These are phyloP conservation scores for Enoplosus armatus DNA, from an alignment of 2,797 vertebrate species.

Conservation along the genomic window DNA sequence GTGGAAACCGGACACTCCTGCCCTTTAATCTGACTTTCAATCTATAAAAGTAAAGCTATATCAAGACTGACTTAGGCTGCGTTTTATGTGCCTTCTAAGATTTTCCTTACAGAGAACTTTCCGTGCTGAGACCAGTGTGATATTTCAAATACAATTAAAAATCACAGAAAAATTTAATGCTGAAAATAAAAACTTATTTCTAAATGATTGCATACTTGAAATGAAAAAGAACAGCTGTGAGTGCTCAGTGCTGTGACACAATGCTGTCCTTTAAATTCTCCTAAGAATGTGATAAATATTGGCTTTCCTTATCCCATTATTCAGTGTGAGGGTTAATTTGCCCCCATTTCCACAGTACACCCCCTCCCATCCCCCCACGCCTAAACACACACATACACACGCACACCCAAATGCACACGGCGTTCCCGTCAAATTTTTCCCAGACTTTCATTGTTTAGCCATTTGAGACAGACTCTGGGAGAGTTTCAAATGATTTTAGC, in stretches of 20 bases:
- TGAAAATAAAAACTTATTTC: conserved; percentile 9
- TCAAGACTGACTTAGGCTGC: conserved; percentile 47
- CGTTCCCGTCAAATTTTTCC: conserved; percentile 80
- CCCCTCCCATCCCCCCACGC: conserved; percentile 55
- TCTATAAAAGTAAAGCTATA: conserved; percentile 66
- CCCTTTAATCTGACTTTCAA: conserved; percentile 64
- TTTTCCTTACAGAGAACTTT: conserved; percentile 38
- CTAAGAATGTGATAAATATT: conserved; percentile 72
- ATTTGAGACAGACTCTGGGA: conserved; percentile 84
- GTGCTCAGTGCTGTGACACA: conserved; percentile 33
- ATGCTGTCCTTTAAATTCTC: conserved; percentile 62
- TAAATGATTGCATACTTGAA: neutral
- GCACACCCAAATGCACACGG: conserved; percentile 48
- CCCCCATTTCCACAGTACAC: conserved; percentile 78
- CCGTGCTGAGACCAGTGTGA: neutral
- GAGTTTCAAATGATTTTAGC: conserved; percentile 88
- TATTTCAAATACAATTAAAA: conserved; percentile 27
- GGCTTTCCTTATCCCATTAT: conserved; percentile 75
- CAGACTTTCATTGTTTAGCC: conserved; percentile 84
- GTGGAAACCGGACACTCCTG: conserved; percentile 49
- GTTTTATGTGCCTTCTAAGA: conserved; percentile 40
- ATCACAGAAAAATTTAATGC: neutral
- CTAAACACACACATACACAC: conserved; percentile 58
- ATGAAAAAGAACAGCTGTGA: neutral
- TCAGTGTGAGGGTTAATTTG: conserved; percentile 78